These are phyloP conservation scores for Lithophane ornitopus DNA, from an alignment of 2,888 invertebrate species.

Conservation along the genomic window DNA sequence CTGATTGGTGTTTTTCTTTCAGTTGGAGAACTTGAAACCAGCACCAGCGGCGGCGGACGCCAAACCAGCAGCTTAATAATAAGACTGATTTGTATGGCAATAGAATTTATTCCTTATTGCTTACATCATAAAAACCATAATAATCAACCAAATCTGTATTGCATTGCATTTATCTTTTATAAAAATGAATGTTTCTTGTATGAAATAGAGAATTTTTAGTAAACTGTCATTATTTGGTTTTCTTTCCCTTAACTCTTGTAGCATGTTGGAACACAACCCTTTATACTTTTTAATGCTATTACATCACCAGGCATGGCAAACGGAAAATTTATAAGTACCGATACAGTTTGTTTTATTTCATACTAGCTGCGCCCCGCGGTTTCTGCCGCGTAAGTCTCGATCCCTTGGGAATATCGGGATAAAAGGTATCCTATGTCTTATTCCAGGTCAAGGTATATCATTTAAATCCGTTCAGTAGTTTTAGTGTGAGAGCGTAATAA, in stretches of 20 bases:
- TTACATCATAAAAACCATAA: neutral
- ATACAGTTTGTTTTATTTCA: too few relatives aligned
- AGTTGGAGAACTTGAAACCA: neutral
- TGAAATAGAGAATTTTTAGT: constrained; percentile 23
- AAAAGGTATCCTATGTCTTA: too few relatives aligned
- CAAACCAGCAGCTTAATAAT: constrained; percentile 17
- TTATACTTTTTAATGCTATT: neutral
- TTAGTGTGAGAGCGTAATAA: too few relatives aligned
- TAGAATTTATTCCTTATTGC: neutral
- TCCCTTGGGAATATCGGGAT: too few relatives aligned
- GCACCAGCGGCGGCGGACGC: neutral
- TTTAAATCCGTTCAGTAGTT: too few relatives aligned
- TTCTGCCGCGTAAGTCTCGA: too few relatives aligned
- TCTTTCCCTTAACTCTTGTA: neutral
- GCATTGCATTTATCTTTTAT: constrained; percentile 1
- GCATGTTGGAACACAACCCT: neutral
- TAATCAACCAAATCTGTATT: constrained; percentile 9
- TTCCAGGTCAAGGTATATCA: too few relatives aligned
- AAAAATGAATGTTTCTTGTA: neutral
- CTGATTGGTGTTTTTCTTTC: constrained; percentile 13
- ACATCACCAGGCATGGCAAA: neutral
- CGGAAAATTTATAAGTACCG: neutral
- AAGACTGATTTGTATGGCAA: constrained; percentile 3
- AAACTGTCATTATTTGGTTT: neutral
- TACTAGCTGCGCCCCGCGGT: too few relatives aligned